Evolutionary conservation across 2,888 invertebrate species (phyloP).

Genomic region (Hirtodrosophila trivittata): DNA sequence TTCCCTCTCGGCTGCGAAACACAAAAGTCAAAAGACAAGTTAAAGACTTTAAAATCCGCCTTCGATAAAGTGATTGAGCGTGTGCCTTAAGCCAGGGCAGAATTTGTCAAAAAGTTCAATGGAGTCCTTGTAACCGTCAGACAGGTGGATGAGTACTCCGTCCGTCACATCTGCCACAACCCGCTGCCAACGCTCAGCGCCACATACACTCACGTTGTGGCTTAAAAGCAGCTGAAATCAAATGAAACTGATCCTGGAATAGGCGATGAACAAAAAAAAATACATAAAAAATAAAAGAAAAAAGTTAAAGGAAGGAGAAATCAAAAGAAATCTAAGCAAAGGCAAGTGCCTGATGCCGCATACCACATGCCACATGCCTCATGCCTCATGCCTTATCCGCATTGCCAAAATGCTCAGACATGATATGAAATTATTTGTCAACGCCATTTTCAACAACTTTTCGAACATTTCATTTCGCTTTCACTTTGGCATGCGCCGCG

Average conservation of each 20-base stretch:
- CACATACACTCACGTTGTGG: constrained; percentile 39
- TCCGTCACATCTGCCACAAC: not conserved
- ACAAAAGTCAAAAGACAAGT: constrained; percentile 71
- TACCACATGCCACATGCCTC: constrained; percentile 2
- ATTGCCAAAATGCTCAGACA: constrained; percentile 58
- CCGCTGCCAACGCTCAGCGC: not conserved
- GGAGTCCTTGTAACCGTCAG: constrained; percentile 41
- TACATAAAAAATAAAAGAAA: constrained; percentile 22
- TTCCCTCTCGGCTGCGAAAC: constrained; percentile 21
- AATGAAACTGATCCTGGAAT: constrained; percentile 58
- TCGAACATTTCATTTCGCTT: constrained; percentile 74
- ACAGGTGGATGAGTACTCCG: constrained; percentile 55
- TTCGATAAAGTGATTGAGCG: constrained; percentile 70
- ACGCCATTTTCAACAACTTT: constrained; percentile 77
- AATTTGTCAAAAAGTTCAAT: constrained; percentile 65
- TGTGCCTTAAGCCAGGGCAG: constrained; percentile 50
- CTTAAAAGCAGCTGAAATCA: constrained; percentile 41
- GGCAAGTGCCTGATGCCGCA: constrained; percentile 25
- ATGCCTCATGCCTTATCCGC: constrained; percentile 18
- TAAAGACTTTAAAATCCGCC: constrained; percentile 73
- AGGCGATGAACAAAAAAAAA: constrained; percentile 27
- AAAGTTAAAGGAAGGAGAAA: constrained; percentile 14
- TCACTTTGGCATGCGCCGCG: constrained; percentile 60
- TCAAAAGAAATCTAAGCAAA: constrained; percentile 47
- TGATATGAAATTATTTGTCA: constrained; percentile 79